Conservation (phyloP, 35 echinoderm and acorn worm species). For the Apostichopus californicus region DNA sequence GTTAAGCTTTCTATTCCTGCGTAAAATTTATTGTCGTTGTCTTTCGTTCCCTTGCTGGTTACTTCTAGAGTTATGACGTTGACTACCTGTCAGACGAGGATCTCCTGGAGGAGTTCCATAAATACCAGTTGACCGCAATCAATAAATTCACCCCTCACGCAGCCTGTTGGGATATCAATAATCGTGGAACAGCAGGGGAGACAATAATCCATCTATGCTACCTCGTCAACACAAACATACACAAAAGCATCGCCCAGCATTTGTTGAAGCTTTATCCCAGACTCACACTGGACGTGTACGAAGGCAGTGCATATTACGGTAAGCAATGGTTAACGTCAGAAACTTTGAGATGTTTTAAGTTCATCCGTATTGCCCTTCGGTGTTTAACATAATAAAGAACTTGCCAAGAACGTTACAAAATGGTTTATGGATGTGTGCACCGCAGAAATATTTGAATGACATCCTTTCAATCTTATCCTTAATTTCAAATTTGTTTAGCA, state of each 20-base stretch:
- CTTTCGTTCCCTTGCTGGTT: too few relatives aligned
- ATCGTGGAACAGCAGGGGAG: slow-evolving; percentile 86
- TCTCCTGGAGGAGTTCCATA: slow-evolving; percentile 61
- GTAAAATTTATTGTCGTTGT: too few relatives aligned
- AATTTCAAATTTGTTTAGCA: neutral
- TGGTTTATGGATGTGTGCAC: too few relatives aligned
- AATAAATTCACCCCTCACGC: slow-evolving; percentile 73
- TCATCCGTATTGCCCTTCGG: too few relatives aligned
- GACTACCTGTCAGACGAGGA: slow-evolving; percentile 55
- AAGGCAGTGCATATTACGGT: slow-evolving; percentile 94
- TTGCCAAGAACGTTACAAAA: too few relatives aligned
- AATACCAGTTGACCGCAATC: slow-evolving; percentile 56
- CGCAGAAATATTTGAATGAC: neutral
- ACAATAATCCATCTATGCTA: slow-evolving; percentile 93
- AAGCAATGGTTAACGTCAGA: neutral
- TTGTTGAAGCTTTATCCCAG: slow-evolving; percentile 73
- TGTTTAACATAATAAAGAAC: too few relatives aligned
- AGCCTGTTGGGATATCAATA: slow-evolving; percentile 82
- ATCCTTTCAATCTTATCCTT: neutral
- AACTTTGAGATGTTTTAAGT: too few relatives aligned
- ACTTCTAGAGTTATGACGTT: neutral
- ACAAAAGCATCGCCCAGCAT: slow-evolving; percentile 70
- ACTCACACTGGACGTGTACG: slow-evolving; percentile 81
- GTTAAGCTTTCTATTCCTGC: too few relatives aligned
- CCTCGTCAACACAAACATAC: slow-evolving; percentile 78